Evolutionary conservation across 2,888 invertebrate genomes (phyloP).

Genomic region (Seladonia tumulorum): DNA sequence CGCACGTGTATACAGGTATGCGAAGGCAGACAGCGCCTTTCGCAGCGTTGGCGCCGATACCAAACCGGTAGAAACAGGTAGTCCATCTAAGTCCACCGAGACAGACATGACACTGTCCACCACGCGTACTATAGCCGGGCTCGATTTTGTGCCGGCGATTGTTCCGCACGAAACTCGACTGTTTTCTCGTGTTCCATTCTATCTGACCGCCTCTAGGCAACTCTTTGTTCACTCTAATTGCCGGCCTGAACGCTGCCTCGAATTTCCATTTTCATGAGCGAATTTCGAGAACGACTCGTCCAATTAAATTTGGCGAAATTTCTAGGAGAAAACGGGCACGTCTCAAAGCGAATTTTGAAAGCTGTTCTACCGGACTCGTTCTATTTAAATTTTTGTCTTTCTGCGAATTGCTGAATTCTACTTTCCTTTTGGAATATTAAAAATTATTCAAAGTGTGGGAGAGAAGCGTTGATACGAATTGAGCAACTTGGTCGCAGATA

Average conservation of each 20-base stretch:
- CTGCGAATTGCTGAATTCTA: not conserved
- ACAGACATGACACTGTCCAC: conserved; percentile 43
- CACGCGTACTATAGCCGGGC: conserved; percentile 37
- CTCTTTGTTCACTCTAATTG: not conserved
- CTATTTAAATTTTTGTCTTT: not conserved
- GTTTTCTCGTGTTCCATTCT: not conserved
- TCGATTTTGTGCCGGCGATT: conserved; percentile 52
- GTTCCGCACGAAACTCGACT: conserved; percentile 3
- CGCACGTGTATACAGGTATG: conserved; percentile 64
- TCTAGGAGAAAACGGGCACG: not conserved
- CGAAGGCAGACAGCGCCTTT: conserved; percentile 68
- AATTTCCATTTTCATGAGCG: not conserved
- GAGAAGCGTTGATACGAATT: not conserved
- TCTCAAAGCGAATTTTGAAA: not conserved
- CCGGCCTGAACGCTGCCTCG: not conserved
- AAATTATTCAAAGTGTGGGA: too few relatives aligned
- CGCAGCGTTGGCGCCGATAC: conserved; percentile 76
- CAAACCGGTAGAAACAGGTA: conserved; percentile 75
- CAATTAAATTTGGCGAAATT: not conserved
- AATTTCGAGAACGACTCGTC: not conserved
- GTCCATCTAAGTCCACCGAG: conserved; percentile 71
- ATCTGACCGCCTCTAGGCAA: not conserved
- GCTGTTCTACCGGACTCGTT: not conserved
- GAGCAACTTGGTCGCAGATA: not conserved
- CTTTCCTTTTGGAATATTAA: not conserved